Base-by-base conservation (phyloP, 2,797 vertebrate species). In the Rhinichthys osculus region DNA sequence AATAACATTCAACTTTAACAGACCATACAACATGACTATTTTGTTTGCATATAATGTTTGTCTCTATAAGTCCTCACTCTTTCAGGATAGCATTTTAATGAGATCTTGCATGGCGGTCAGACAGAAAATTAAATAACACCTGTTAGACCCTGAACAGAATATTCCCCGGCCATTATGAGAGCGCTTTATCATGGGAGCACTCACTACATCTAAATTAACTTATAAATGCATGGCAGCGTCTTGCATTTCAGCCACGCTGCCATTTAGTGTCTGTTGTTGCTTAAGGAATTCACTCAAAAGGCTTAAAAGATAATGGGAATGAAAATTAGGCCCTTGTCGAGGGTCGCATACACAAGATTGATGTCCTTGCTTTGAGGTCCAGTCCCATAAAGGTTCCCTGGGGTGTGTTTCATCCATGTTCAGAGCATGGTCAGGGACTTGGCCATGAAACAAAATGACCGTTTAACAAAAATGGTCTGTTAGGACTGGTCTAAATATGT, bases 91-190 rank as follows among this genome's bases (percentile, higher is more conserved):
- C 70, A 89, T 88, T 90, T 92, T 93, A 95, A 95, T 94, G 92
- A 94, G 92, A 93, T 93, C 91, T 89, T 94, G 92, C 91, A 90
- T 91, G 90, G 87, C 66, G 85, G 89, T 89, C 90, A 90, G 92
- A 93, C 90, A 89, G 91, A 92, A 93, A 92, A 93, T 94, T 92
- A 93, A 93, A 92, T 91, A 93, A 92, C 90, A 93, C 94, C 93
- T 94, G 93, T 94, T 92, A 92, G 86, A 67, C 81, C 83, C 84
- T 87, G 71, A 89, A 88, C 85, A 89, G 89, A 91, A 91, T 91
- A 89, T 93, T 91, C 91, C 92, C 92, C 30, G 16, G 72, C 71
- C 92, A 91, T 90, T 81, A 89, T 85, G 81, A 35, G 69, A 82
- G 90, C 89, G 11, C 67, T 57, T 89, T 86, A 80, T 6, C 69